A percentile compares a stretch with the other conserved stretches of the same genome.
Conservation (phyloP, 2,113 vertebrate genomes). For the Psammodynastes pulverulentus region DNA sequence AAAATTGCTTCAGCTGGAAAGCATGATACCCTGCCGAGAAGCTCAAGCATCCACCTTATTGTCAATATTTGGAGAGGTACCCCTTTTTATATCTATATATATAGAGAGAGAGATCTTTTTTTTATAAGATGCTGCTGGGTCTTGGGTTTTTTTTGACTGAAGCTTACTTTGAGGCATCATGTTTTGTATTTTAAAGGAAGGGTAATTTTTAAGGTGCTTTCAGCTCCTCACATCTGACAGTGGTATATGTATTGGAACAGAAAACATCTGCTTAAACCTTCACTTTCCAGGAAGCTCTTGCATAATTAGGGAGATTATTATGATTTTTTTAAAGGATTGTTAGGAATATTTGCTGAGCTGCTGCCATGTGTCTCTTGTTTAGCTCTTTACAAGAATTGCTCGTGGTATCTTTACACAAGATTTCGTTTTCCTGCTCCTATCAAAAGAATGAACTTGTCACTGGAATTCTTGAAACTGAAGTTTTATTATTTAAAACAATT, state of each 20-base stretch:
- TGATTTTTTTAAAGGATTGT: neutral
- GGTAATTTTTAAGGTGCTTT: neutral
- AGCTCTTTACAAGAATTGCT: neutral
- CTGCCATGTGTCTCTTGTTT: neutral
- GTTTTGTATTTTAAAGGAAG: conserved; percentile 7
- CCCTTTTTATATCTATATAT: neutral
- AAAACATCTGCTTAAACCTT: neutral
- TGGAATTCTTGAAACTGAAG: neutral
- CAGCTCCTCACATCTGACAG: neutral
- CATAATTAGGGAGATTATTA: neutral
- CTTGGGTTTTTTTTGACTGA: rapidly evolving
- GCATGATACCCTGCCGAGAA: conserved; percentile 81
- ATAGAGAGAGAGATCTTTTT: neutral
- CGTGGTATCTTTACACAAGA: neutral
- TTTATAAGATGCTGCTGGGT: neutral
- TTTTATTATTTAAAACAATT: neutral
- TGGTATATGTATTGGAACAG: neutral
- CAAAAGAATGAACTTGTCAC: neutral
- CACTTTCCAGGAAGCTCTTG: neutral
- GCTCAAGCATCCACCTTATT: conserved; percentile 78
- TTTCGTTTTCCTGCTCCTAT: neutral
- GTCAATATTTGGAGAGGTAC: conserved; percentile 88
- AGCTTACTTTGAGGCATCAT: neutral
- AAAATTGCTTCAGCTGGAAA: conserved; percentile 67
- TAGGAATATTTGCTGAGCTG: neutral